A percentile compares a stretch with the other conserved stretches of the same genome.
Evolutionary conservation across 2,797 vertebrate species (phyloP).

Genomic region (Petrocephalus schoutedeni): DNA sequence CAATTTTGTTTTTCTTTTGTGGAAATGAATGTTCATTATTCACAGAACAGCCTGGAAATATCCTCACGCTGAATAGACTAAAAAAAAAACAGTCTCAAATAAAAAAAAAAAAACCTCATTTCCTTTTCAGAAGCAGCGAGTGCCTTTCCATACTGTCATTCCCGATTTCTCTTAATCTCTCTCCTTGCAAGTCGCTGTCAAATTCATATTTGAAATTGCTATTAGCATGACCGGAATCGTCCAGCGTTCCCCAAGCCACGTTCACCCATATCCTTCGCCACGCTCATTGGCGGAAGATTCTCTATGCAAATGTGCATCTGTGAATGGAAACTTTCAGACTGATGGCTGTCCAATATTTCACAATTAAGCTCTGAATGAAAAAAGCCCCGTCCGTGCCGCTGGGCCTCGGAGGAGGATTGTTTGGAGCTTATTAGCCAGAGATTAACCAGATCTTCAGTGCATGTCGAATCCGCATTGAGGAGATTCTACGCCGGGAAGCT

Average conservation of each 20-base stretch:
- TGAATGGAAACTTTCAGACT: neutral
- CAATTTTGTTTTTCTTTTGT: conserved; percentile 9
- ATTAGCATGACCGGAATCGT: neutral
- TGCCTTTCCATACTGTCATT: neutral
- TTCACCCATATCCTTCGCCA: neutral
- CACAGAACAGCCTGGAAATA: neutral
- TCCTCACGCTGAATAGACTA: neutral
- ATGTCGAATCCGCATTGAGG: neutral
- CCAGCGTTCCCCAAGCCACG: neutral
- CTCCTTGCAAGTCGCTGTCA: neutral
- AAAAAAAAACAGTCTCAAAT: neutral
- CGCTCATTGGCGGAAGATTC: neutral
- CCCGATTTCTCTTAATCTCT: neutral
- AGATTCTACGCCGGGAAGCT: neutral
- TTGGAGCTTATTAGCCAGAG: conserved; percentile 13
- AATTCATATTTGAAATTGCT: neutral
- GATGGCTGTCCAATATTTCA: neutral
- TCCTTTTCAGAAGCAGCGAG: neutral
- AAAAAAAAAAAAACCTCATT: neutral
- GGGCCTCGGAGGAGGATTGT: neutral
- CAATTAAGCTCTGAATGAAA: conserved; percentile 14
- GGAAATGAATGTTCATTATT: conserved; percentile 3
- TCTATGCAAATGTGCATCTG: neutral
- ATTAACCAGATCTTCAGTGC: neutral
- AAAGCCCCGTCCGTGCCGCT: neutral